Percentiles rank a stretch among this genome's conserved stretches.
phyloP scores from a whole-genome alignment of 1,140 invertebrate genomes.

The Anthonomus grandis region DNA sequence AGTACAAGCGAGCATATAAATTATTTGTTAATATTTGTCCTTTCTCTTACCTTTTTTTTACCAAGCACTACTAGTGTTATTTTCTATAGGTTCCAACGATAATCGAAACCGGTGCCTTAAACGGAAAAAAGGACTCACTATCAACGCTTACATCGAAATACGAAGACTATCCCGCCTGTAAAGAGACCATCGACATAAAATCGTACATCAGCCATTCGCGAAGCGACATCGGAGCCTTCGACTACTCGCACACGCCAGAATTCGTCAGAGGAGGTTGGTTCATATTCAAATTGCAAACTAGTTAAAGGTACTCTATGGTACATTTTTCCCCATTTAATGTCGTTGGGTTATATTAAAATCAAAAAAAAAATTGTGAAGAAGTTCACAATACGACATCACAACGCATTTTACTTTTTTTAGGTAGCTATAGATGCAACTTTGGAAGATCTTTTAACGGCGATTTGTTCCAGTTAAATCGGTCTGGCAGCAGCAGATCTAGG shows the following conservation, averaged over 20 bases:
- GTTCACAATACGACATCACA: too few relatives aligned
- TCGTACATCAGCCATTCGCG: slow-evolving; percentile 66
- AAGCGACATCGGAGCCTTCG: slow-evolving; percentile 56
- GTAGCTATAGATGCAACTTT: slow-evolving; percentile 60
- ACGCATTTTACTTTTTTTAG: too few relatives aligned
- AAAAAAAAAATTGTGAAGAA: too few relatives aligned
- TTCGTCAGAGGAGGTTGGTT: slow-evolving; percentile 38
- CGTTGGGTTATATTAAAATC: too few relatives aligned
- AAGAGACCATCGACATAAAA: slow-evolving; percentile 62
- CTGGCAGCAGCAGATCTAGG: slow-evolving; percentile 51
- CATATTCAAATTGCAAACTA: too few relatives aligned
- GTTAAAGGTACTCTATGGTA: too few relatives aligned
- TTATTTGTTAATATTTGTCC: too few relatives aligned
- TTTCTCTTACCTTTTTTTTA: slow-evolving; percentile 23
- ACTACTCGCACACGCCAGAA: slow-evolving; percentile 37
- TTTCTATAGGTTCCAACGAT: slow-evolving; percentile 58
- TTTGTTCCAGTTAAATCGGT: slow-evolving; percentile 52
- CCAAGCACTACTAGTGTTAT: too few relatives aligned
- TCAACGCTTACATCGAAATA: slow-evolving; percentile 40
- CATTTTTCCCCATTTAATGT: too few relatives aligned
- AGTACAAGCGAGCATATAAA: too few relatives aligned
- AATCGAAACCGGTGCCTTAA: slow-evolving; percentile 53
- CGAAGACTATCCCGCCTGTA: slow-evolving; percentile 33
- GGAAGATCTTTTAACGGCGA: slow-evolving; percentile 50
- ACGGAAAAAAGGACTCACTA: slow-evolving; percentile 32